These are phyloP conservation scores for Salmo trutta DNA, from an alignment of 2,797 vertebrate species.

Conservation along the genomic window DNA sequence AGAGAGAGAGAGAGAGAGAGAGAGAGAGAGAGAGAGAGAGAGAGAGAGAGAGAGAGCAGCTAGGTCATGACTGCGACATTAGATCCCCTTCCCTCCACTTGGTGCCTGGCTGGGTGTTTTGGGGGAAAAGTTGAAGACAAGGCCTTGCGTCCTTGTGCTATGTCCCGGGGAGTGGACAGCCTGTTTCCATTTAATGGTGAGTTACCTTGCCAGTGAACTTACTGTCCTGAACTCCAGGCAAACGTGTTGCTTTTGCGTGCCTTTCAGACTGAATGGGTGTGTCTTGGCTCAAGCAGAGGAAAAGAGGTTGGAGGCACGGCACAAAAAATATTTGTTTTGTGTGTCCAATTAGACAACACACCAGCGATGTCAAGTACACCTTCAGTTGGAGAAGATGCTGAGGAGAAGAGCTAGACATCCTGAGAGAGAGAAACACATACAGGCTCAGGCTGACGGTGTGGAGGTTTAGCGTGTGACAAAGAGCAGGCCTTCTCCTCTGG, in stretches of 20 bases:
- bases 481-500: neutral
- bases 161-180: neutral
- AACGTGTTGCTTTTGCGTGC: neutral
- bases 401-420: neutral
- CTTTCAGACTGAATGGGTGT: neutral
- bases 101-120: neutral
- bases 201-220: neutral
- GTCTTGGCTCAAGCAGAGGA: neutral
- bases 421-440: neutral
- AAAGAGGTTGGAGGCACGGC: too few species aligned
- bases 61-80: neutral
- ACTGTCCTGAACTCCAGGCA: neutral
- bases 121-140: neutral
- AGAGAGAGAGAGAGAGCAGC: neutral
- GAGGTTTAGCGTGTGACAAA: slow-evolving; percentile 7
- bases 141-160: neutral
- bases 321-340: neutral
- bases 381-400: neutral
- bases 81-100: neutral
- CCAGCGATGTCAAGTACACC: neutral
- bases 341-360: neutral
- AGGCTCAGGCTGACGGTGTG: neutral
- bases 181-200: slow-evolving; percentile 6
- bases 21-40: neutral
- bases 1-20: neutral